Evolutionary conservation across 2,888 invertebrate species (phyloP), one percentile per base, ranked within the genome.

Genomic region (Caenorhabditis imperialis): DNA sequence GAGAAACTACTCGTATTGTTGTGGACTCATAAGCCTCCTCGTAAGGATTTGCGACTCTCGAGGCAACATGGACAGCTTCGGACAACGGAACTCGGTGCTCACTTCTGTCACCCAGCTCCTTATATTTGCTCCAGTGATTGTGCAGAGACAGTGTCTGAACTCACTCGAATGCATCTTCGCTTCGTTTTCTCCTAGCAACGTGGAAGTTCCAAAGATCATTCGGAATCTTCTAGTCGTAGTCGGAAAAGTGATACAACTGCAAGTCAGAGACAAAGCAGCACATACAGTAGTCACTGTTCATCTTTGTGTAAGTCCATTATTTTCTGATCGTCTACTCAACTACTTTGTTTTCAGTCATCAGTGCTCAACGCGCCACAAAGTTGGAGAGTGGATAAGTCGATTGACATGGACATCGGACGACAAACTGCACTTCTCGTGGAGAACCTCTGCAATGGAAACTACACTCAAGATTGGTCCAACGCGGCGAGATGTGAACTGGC

Each of bases 41-140:
- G 78, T 79, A 12, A 73, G 84, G 25, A 84, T 87, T 20, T 81
- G 85, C 62, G 80, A 75, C 22, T 79, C 94, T 94, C 0, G 91
- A 25, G 92, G 92, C 78, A 96, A 96, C 88, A 91, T 96, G 47
- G 92, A 92, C 82, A 70, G 75, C 38, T 62, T 69, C 18, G 69
- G 61, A 23, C 75, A 75, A 16, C 14, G 61, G 14, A 80, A 63
- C 25, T 65, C 77, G 0, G 70, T 87, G 10, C 71, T 87, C 18
- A 81, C 84, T 23, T 78, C 83, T 5, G 79, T 86, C 38, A 79
- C 83, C 42, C 86, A 88, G 53, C 44, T 87, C 37, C 63, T 87
- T 7, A 79, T 87, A 27, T 88, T 86, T 58, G 80, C 88, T 8
- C 84, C 88, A 6, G 77, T 82, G 51, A 79, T 84, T 6, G 85